Evolutionary conservation across 2,797 vertebrate genomes (phyloP).

Genomic region (Chaetophractus vellerosus): DNA sequence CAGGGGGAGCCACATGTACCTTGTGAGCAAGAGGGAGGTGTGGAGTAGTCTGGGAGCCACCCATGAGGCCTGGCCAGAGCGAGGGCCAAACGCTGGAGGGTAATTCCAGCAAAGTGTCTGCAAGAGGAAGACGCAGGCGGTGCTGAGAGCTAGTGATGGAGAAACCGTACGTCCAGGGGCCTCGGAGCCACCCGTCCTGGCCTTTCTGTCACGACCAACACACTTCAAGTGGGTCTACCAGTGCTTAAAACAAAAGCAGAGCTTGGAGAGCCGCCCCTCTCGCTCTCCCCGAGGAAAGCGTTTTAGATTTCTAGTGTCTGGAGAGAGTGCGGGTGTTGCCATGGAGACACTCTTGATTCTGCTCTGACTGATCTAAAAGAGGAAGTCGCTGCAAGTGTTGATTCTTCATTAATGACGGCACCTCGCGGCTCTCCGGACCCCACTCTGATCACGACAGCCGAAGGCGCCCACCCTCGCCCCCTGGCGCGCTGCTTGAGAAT

Average conservation of each 20-base stretch:
- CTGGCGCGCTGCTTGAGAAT: not conserved
- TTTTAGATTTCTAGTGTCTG: not conserved
- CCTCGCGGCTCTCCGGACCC: not conserved
- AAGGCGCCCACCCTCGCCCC: not conserved
- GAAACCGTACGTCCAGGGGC: not conserved
- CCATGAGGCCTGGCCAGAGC: not conserved
- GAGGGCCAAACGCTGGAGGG: not conserved
- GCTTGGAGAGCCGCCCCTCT: not conserved
- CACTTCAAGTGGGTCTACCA: rapidly evolving
- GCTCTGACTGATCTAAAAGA: not conserved
- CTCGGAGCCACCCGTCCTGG: not conserved
- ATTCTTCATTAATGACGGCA: not conserved
- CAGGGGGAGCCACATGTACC: not conserved
- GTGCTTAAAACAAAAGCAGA: not conserved
- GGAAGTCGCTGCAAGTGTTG: not conserved
- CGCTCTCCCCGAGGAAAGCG: not conserved
- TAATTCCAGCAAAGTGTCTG: not conserved
- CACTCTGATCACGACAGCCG: not conserved
- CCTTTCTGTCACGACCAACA: not conserved
- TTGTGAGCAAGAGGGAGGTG: not conserved
- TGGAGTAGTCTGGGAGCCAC: not conserved
- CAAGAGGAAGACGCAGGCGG: not conserved
- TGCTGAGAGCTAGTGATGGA: not conserved
- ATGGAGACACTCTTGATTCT: not conserved
- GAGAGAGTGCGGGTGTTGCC: not conserved